phyloP scores from a whole-genome alignment of 2,113 vertebrate genomes.

The Piaya cayana region DNA sequence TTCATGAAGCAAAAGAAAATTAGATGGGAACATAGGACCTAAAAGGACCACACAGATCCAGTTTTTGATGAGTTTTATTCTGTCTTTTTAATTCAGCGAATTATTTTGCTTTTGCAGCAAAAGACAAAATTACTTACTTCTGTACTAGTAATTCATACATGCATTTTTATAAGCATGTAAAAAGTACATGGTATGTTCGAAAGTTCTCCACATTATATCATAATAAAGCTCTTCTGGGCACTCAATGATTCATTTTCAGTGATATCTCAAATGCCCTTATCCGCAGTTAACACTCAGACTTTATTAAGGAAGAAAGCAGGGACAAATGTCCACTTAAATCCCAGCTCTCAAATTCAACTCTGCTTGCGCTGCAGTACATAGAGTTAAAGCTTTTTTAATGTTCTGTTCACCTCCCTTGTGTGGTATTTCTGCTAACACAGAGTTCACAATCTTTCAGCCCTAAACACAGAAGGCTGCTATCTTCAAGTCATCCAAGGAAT shows the following conservation, averaged over 20 bases:
- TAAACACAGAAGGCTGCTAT: slow-evolving; percentile 80
- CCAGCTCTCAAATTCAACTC: slow-evolving; percentile 82
- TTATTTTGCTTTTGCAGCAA: slow-evolving; percentile 41
- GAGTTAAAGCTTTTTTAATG: slow-evolving; percentile 81
- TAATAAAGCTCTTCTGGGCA: slow-evolving; percentile 79
- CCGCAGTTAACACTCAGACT: slow-evolving; percentile 81
- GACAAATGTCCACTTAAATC: slow-evolving; percentile 82
- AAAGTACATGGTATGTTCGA: slow-evolving; percentile 51
- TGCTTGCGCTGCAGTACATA: slow-evolving; percentile 72
- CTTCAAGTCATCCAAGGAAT: slow-evolving; percentile 91
- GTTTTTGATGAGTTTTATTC: slow-evolving; percentile 38
- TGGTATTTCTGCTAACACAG: slow-evolving; percentile 80
- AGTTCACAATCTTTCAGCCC: slow-evolving; percentile 81
- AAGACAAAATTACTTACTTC: slow-evolving; percentile 56
- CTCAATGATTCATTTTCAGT: slow-evolving; percentile 82
- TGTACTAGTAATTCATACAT: slow-evolving; percentile 7
- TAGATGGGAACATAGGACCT: not conserved
- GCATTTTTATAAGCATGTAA: slow-evolving; percentile 35
- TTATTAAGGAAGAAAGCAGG: slow-evolving; percentile 80
- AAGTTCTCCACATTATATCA: slow-evolving; percentile 75
- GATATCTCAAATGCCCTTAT: slow-evolving; percentile 79
- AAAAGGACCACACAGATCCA: slow-evolving; percentile 26
- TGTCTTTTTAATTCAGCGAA: slow-evolving; percentile 39
- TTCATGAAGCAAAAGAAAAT: slow-evolving; percentile 27
- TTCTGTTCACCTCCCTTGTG: slow-evolving; percentile 75